A percentile compares a stretch with the other conserved stretches of the same genome.
phyloP scores from a whole-genome alignment of 2,797 vertebrate genomes.

The Acestrorhynchus altus region DNA sequence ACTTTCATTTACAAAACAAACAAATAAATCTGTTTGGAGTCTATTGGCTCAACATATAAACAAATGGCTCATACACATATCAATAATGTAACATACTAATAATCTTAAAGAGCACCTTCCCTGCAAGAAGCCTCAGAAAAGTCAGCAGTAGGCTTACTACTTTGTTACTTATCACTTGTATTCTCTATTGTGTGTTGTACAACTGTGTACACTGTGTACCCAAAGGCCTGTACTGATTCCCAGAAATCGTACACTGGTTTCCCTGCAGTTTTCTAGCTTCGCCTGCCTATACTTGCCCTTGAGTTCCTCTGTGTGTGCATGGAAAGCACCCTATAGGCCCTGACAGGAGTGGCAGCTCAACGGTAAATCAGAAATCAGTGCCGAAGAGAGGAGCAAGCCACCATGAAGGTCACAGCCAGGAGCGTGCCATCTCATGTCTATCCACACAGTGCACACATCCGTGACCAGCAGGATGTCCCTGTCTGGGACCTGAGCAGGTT shows the following conservation, averaged over 20 bases:
- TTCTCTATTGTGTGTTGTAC: neutral
- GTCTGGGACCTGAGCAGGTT: conserved; percentile 47
- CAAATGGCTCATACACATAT: no score
- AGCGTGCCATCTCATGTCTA: conserved; percentile 87
- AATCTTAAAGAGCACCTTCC: no score
- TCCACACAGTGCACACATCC: conserved; percentile 78
- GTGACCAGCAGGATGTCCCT: conserved; percentile 79
- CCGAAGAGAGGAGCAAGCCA: conserved; percentile 89
- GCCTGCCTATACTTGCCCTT: conserved; percentile 80
- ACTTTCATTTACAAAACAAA: no score
- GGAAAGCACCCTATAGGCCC: conserved; percentile 91
- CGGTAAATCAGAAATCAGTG: conserved; percentile 95
- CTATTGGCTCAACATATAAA: no score
- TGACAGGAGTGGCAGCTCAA: conserved; percentile 91
- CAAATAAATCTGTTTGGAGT: no score
- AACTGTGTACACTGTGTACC: neutral
- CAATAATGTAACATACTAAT: no score
- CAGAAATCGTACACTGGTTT: conserved; percentile 46
- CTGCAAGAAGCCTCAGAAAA: no score
- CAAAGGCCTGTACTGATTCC: conserved; percentile 25
- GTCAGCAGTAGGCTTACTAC: no score
- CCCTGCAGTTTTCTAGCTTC: conserved; percentile 41
- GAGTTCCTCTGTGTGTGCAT: conserved; percentile 90
- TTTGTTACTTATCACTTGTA: no score
- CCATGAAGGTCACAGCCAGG: conserved; percentile 93